Conservation (phyloP, 2,888 invertebrate species). For the Scaptomyza cyrtandrae region DNA sequence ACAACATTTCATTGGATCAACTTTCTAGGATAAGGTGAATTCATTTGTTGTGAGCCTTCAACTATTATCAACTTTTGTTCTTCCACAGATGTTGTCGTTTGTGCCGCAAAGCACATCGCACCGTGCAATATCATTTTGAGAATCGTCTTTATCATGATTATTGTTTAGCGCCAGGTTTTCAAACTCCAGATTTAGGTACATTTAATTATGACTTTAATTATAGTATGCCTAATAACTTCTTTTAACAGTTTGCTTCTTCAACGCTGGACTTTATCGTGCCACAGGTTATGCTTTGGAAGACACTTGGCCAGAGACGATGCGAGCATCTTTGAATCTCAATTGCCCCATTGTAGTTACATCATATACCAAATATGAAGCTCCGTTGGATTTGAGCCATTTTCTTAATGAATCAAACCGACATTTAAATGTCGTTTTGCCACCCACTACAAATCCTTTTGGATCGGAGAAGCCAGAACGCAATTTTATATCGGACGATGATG, state of each 20-base stretch:
- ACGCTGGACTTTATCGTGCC: conserved; percentile 89
- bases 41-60: not conserved
- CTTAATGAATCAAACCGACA: conserved; percentile 85
- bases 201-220: not conserved
- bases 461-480: conserved; percentile 90
- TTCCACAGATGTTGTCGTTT: conserved; percentile 85
- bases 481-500: conserved; percentile 89
- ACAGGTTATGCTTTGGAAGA: conserved; percentile 88
- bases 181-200: conserved; percentile 86
- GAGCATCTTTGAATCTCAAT: conserved; percentile 86
- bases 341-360: conserved; percentile 88
- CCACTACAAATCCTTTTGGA: conserved; percentile 88
- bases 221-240: not conserved
- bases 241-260: conserved; percentile 88
- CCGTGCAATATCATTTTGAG: conserved; percentile 86
- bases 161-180: conserved; percentile 81
- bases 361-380: conserved; percentile 88
- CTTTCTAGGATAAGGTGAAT: conserved; percentile 86
- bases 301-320: conserved; percentile 88
- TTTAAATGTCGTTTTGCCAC: conserved; percentile 86
- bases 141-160: conserved; percentile 86
- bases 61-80: not conserved
- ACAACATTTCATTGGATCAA: conserved; percentile 86
- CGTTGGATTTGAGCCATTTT: conserved; percentile 87
- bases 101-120: conserved; percentile 85